Evolutionary conservation across 2,888 invertebrate species (phyloP).

Genomic region (Cephus nigrinus): DNA sequence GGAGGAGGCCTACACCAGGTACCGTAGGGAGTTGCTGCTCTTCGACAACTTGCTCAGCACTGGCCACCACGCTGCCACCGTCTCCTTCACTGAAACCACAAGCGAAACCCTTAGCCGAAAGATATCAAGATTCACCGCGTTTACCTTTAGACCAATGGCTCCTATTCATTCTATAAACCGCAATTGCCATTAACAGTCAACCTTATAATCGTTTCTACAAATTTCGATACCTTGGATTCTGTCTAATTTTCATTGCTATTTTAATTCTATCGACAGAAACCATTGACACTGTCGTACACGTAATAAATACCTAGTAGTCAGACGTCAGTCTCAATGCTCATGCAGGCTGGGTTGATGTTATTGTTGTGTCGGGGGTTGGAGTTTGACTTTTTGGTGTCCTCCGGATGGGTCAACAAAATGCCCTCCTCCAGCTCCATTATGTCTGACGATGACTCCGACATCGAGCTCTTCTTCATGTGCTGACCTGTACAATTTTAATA

Average conservation of each 20-base stretch:
- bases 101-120: neutral
- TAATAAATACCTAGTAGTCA: constrained; percentile 85
- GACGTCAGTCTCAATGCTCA: constrained; percentile 95
- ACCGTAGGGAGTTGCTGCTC: constrained; percentile 56
- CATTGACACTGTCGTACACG: neutral
- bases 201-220: neutral
- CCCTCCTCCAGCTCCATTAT: constrained; percentile 94
- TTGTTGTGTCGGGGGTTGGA: constrained; percentile 81
- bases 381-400: constrained; percentile 76
- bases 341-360: constrained; percentile 79
- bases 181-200: neutral
- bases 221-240: neutral
- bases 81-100: constrained; percentile 71
- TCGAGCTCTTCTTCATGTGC: constrained; percentile 88
- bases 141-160: no score
- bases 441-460: constrained; percentile 90
- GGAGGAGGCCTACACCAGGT: constrained; percentile 64
- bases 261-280: neutral
- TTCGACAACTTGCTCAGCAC: constrained; percentile 55
- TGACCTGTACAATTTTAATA: constrained; percentile 74
- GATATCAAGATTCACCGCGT: neutral
- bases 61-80: constrained; percentile 69
- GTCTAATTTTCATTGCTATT: neutral
- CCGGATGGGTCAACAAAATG: constrained; percentile 75
- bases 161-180: neutral